These are phyloP conservation scores for Pavo muticus DNA, from an alignment of 2,113 vertebrate species.

Conservation along the genomic window DNA sequence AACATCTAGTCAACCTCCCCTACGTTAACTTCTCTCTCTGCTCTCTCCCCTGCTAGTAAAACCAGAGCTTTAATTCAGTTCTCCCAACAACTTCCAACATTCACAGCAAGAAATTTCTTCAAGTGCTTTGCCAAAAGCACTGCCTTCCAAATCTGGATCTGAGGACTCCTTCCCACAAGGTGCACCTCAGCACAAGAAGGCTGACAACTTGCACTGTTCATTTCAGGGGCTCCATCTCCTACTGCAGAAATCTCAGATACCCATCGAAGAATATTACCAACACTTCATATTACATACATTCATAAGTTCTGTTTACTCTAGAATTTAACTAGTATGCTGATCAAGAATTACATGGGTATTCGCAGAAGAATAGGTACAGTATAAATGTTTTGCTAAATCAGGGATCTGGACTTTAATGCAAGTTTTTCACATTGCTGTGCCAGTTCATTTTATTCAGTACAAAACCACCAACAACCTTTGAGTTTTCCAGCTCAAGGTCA, in stretches of 20 bases:
- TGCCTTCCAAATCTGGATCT: background rate
- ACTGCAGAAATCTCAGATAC: background rate
- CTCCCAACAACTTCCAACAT: background rate
- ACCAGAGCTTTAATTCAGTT: background rate
- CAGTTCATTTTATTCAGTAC: constrained; percentile 63
- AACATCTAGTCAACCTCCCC: background rate
- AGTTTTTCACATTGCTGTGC: constrained; percentile 55
- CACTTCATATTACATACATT: background rate
- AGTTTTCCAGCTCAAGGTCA: constrained; percentile 61
- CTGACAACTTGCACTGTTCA: background rate
- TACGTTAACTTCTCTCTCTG: too few relatives aligned
- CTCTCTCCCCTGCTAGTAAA: background rate
- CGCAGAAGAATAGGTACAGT: background rate
- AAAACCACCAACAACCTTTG: constrained; percentile 46
- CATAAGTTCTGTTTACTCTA: background rate
- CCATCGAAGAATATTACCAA: background rate
- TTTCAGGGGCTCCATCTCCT: background rate
- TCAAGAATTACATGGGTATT: background rate
- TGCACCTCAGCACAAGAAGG: background rate
- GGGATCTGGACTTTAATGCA: constrained; percentile 28
- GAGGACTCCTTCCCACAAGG: background rate
- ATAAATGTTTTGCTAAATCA: constrained; percentile 49
- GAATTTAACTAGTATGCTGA: background rate
- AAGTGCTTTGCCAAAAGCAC: background rate
- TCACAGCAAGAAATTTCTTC: background rate